Evolutionary conservation across 2,797 vertebrate species (phyloP), one percentile per base, ranked within the genome.

Genomic region (Bufotes viridis): DNA sequence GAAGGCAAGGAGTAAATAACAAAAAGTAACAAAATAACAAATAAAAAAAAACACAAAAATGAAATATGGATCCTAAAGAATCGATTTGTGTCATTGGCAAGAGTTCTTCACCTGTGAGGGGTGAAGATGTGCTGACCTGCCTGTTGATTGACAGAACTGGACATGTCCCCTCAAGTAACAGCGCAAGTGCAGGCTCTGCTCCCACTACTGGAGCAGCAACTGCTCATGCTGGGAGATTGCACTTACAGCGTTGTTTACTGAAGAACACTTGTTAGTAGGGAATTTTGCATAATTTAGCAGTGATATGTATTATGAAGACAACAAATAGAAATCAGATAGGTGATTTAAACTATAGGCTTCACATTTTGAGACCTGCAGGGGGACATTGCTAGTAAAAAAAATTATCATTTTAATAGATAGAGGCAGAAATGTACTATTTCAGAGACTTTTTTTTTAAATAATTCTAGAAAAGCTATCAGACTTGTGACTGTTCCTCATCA

Each of bases 401-500:
- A 9, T 72, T 84, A 15, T 61, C 26, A 20, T 74, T 87, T 90
- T 51, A 92, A 89, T 90, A 91, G 51, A 88, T 67, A 81, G 70
- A 26, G n/a, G 78, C 55, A 53, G 74, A 78, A 61, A 90, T 84
- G 91, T 87, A 90, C 89, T 58, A 91, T 58, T 34, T 88, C 34
- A 89, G 80, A 88, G 70, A 87, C 74, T 90, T 81, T 89, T 93
- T 92, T 63, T 63, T 34, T n/a, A n/a, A n/a, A n/a, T 78, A 87
- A 87, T 55, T 7, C 55, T 87, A 91, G 80, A 79, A 88, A 84
- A 67, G 89, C 51, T 90, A 90, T 93, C 90, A 90, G 91, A 93
- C 86, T 93, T 92, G 88, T 93, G 92, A 91, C 91, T 92, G 90
- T 90, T 92, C 87, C 92, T 94, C 91, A 89, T 92, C 92, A 90